Base-by-base conservation (phyloP, 2,888 invertebrate species). In the Metacarcinus magister region DNA sequence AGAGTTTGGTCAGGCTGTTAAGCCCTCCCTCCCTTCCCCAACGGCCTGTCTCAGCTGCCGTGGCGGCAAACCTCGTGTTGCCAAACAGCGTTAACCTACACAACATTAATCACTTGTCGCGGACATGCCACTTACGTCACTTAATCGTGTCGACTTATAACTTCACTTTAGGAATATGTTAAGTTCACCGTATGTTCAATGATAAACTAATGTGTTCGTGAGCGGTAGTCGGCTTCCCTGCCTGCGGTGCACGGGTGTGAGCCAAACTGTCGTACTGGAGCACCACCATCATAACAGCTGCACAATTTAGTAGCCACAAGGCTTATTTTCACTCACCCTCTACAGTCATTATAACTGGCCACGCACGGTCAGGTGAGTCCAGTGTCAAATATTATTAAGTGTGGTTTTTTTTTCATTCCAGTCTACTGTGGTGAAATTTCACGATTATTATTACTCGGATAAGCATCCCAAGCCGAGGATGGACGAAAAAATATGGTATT, bases 241-340 rank as follows among this genome's bases (percentile, higher is more conserved):
- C 13, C 39, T 16, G 39, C 87, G 87, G 87, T 19, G 16, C 87
- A 39, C 87, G 39, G 87, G 87, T 39, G 39, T 2, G 28, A 75
- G 39, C 87, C 87, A 87, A 87, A 87, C 87, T 87, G 19, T 87
- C 87, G 87, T 87, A 87, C 87, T 39, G 87, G 39, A 87, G 39
- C 87, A 39, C 87, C 87, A 39, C 39, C 87, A 87, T 39, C 87
- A 87, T 32, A 8, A 87, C 87, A 87, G 87, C 87, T 39, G 39
- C 32, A 39, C 28, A 10, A 87, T 87, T n/a, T 39, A 87, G 4
- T 32, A 39, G 67, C 19, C 87, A 39, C 39, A 87, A 32, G 87
- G 87, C 39, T 87, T 39, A 39, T 39, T 87, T 39, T 8, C 75
- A 28, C 28, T 75, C 75, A 10, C 0, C 28, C 75, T 75, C 75